Evolutionary conservation across 1,140 invertebrate species (phyloP).

Genomic region (Nymphalis io): DNA sequence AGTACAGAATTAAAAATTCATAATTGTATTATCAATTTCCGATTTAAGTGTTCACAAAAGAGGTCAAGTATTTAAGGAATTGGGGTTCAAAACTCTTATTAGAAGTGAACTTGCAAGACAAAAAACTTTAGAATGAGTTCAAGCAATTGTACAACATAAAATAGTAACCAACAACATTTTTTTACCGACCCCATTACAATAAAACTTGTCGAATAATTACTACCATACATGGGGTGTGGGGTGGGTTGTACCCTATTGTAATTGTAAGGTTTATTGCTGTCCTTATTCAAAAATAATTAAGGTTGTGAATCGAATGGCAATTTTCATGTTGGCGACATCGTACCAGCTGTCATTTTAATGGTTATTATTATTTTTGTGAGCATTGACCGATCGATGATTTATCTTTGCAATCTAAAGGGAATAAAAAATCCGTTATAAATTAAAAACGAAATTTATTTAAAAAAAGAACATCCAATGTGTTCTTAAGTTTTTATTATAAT

Average conservation of each 20-base stretch:
- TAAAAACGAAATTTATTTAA: conserved; percentile 7
- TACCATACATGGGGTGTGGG: conserved; percentile 27
- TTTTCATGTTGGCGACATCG: conserved; percentile 21
- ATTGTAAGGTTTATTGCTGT: conserved; percentile 10
- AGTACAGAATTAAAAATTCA: no score
- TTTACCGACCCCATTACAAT: conserved; percentile 25
- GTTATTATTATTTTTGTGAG: conserved; percentile 38
- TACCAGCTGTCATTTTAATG: conserved; percentile 32
- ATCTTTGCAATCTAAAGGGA: conserved; percentile 26
- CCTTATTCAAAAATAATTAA: conserved; percentile 22
- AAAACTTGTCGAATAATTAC: conserved; percentile 32
- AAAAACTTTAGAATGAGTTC: conserved; percentile 27
- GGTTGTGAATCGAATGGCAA: conserved; percentile 6
- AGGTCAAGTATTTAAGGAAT: conserved; percentile 27
- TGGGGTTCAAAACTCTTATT: conserved; percentile 21
- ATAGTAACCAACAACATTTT: conserved; percentile 35
- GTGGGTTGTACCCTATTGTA: conserved; percentile 19
- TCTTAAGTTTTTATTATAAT: no score
- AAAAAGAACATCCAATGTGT: background rate
- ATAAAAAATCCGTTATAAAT: conserved; percentile 12
- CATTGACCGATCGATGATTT: conserved; percentile 34
- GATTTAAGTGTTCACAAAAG: conserved; percentile 6
- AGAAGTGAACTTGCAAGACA: conserved; percentile 31
- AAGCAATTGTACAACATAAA: conserved; percentile 26
- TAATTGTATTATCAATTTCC: conserved; percentile 11